phyloP scores from a whole-genome alignment of 1,140 invertebrate species.

The Ladona fulva region DNA sequence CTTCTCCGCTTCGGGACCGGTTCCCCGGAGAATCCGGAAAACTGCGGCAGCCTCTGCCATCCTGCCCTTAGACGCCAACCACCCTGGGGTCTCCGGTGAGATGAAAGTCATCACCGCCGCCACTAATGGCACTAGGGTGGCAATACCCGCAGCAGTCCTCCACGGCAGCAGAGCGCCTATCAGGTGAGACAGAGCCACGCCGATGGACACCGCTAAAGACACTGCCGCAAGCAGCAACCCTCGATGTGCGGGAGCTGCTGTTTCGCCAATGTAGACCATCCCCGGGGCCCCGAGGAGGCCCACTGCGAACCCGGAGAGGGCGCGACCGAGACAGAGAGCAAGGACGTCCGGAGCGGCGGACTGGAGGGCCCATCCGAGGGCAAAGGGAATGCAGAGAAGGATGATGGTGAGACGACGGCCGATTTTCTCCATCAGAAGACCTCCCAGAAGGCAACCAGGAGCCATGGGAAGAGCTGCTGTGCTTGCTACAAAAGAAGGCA shows the following conservation, averaged over 20 bases:
- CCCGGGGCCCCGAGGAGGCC: slow-evolving; percentile 41
- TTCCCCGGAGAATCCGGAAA: slow-evolving; percentile 41
- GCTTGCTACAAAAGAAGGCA: slow-evolving; percentile 37
- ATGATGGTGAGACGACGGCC: slow-evolving; percentile 54
- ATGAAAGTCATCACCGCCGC: slow-evolving; percentile 28
- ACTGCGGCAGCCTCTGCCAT: slow-evolving; percentile 39
- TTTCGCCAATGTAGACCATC: slow-evolving; percentile 44
- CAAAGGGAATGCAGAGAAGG: slow-evolving; percentile 47
- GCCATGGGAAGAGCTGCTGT: slow-evolving; percentile 49
- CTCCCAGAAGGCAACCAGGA: slow-evolving; percentile 46
- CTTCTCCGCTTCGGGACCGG: slow-evolving; percentile 36
- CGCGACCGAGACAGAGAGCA: slow-evolving; percentile 50
- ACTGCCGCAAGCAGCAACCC: slow-evolving; percentile 46
- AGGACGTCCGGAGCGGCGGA: slow-evolving; percentile 39
- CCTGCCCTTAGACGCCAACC: slow-evolving; percentile 47
- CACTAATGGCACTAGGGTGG: slow-evolving; percentile 40
- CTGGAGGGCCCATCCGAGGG: slow-evolving; percentile 58
- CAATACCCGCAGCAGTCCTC: slow-evolving; percentile 47
- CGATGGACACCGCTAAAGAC: slow-evolving; percentile 43
- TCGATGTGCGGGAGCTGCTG: slow-evolving; percentile 43
- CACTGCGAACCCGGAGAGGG: slow-evolving; percentile 52
- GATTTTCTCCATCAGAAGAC: slow-evolving; percentile 52
- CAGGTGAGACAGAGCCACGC: slow-evolving; percentile 44
- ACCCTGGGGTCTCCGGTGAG: slow-evolving; percentile 62
- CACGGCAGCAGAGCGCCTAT: slow-evolving; percentile 51